Base-by-base conservation (phyloP, 2,113 vertebrate species). In the Carollia perspicillata region DNA sequence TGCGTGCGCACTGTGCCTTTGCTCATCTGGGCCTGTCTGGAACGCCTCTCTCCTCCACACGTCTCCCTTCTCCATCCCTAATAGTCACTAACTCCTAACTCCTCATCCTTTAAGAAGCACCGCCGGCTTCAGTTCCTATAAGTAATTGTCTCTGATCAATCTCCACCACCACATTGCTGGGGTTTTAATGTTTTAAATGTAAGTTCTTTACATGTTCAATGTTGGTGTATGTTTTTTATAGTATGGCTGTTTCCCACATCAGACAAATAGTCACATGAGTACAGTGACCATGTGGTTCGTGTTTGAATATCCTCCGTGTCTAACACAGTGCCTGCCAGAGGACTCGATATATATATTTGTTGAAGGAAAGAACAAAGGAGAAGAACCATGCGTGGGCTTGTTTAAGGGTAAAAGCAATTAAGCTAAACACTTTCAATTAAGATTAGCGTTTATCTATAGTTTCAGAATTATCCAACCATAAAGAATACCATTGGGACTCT, bases 401-500 rank as follows among this genome's bases (percentile, higher is more conserved):
- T 63, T 69, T 92, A 37, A 75, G 42, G 33, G 58, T 97, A 69
- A 86, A 96, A 72, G n/a, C 72, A 94, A 95, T 97, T 96, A 91
- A 35, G n/a, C 37, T 89, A 71, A 97, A 93, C 65, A 60, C 49
- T 92, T 89, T 83, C 84, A 85, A 91, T 94, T 96, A 94, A 97
- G 86, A 93, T 91, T 72, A 89, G 89, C 68, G 13, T 51, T 93
- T 91, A 96, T 95, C 86, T 91, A 10, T 51, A 89, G 78, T 53
- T 95, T 89, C 86, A 72, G 72, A 95, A 91, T 78, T 81, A 83
- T 63, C 33, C 89, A 85, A 63, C 66, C 66, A 49, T 65, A 81
- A 63, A 28, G 23, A 94, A 93, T 13, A 71, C 33, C 66, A 84
- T 33, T 77, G 35, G 85, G 37, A 68, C n/a, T 66, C 71, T 78